phyloP scores from a whole-genome alignment of 2,888 invertebrate genomes.

The Metallyticus violacea region DNA sequence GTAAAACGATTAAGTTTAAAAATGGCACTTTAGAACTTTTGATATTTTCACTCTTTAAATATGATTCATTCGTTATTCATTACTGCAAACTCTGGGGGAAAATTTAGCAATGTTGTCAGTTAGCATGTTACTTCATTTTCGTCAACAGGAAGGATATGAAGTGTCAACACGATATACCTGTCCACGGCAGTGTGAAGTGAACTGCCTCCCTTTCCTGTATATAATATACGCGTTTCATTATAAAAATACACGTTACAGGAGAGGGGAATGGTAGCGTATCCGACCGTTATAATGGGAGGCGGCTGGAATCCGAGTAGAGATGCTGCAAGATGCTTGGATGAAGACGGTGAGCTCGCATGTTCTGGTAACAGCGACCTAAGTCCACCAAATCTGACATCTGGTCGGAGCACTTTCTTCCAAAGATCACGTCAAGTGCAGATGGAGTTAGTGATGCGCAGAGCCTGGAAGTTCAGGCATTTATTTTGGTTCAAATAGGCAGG shows the following conservation, averaged over 20 bases:
- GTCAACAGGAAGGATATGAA: background rate
- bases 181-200: background rate
- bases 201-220: background rate
- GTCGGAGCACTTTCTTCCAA: too few relatives aligned
- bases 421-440: too few relatives aligned
- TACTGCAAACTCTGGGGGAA: background rate
- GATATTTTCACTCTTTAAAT: too few relatives aligned
- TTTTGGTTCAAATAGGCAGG: too few relatives aligned
- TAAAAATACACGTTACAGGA: background rate
- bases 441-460: too few relatives aligned
- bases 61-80: too few relatives aligned
- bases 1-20: too few relatives aligned
- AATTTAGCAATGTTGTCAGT: background rate
- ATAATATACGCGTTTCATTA: conserved; percentile 12
- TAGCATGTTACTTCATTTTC: background rate
- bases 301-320: background rate
- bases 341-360: background rate
- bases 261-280: background rate
- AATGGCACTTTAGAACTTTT: too few relatives aligned
- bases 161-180: background rate
- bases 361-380: background rate
- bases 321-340: background rate
- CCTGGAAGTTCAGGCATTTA: too few relatives aligned
- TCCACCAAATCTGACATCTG: background rate
- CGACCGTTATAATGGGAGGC: background rate